Conservation (phyloP, 1,140 invertebrate species). For the Pseudachorutes palmiensis region DNA sequence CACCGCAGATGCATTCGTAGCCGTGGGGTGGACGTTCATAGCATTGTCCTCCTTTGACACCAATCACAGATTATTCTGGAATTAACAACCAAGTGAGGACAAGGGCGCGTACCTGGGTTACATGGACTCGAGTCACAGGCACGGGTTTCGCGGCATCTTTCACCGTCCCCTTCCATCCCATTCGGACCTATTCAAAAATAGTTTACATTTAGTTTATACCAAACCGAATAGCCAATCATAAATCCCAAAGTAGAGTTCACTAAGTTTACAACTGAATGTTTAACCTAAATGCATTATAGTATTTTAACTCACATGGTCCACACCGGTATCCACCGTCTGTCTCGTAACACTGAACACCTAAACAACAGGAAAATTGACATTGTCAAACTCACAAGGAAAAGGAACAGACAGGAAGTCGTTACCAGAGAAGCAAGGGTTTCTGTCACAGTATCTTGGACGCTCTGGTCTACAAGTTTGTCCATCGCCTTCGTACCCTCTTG, state of each 20-base stretch:
- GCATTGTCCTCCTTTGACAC: background rate
- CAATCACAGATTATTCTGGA: background rate
- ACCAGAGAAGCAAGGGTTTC: slow-evolving; percentile 4
- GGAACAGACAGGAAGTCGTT: background rate
- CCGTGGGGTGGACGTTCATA: background rate
- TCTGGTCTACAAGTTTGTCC: background rate
- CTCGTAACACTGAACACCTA: slow-evolving; percentile 1
- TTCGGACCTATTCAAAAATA: background rate
- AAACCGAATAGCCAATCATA: too few species aligned
- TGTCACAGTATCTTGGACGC: background rate
- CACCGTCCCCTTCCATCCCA: slow-evolving; percentile 8
- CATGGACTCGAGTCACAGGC: background rate
- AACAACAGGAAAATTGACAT: background rate
- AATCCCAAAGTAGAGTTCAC: too few species aligned
- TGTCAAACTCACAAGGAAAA: background rate
- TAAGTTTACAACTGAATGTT: too few species aligned
- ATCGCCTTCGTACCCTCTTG: background rate
- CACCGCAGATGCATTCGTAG: slow-evolving; percentile 5
- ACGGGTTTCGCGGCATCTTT: background rate
- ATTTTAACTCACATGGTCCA: slow-evolving; percentile 6
- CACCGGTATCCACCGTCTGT: background rate
- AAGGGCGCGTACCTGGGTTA: background rate
- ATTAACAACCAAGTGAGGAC: background rate
- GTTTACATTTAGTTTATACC: too few species aligned
- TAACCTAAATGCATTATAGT: too few species aligned